Evolutionary conservation across 2,113 vertebrate genomes (phyloP).

Genomic region (Poeciliopsis prolifica): DNA sequence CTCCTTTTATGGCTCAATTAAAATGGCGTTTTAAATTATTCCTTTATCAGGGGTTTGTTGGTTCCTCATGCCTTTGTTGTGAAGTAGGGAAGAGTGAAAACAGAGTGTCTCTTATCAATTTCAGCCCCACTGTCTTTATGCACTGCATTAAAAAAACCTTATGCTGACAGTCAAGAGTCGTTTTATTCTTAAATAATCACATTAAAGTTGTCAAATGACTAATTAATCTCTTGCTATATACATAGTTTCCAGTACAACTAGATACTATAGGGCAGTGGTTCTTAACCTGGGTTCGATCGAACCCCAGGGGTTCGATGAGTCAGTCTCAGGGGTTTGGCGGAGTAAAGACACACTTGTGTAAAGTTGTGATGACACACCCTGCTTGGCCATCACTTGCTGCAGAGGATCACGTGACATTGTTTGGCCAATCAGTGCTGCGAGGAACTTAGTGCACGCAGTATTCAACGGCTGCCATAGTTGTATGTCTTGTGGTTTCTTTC

Average conservation of each 20-base stretch:
- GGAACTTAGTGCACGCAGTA: no score
- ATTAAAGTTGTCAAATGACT: neutral
- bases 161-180: neutral
- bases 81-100: constrained; percentile 4
- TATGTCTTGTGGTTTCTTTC: no score
- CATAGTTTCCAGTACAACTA: neutral
- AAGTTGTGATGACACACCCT: no score
- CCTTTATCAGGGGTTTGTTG: constrained; percentile 27
- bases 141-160: neutral
- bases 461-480: no score
- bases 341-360: no score
- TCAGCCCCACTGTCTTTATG: neutral
- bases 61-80: constrained; percentile 11
- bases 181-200: neutral
- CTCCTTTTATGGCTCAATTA: constrained; percentile 59
- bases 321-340: no score
- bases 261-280: neutral
- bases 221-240: neutral
- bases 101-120: neutral
- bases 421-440: no score
- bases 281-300: no score
- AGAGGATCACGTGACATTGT: no score
- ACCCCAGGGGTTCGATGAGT: no score
- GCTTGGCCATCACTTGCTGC: no score
- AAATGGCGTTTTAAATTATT: constrained; percentile 52